Conservation (phyloP, 2,888 invertebrate genomes). For the Nymphalis urticae region DNA sequence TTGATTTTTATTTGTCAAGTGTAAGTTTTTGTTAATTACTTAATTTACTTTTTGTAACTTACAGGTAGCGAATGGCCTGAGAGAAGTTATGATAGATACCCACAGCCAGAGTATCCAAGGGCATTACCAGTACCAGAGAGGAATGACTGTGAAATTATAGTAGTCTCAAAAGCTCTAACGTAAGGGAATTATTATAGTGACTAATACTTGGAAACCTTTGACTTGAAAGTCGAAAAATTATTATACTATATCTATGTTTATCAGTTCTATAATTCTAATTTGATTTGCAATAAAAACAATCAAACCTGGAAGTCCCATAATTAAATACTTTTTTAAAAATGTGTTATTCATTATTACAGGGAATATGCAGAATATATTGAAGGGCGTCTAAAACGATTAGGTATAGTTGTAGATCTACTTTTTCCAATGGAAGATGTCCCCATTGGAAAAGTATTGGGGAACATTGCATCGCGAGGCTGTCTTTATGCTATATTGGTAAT, state of each 20-base stretch:
- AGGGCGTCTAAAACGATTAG: conserved; percentile 87
- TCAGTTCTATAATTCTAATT: too few relatives aligned
- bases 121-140: conserved; percentile 80
- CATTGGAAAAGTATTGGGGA: conserved; percentile 88
- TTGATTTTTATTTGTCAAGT: too few relatives aligned
- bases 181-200: conserved; percentile 73
- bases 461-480: conserved; percentile 93
- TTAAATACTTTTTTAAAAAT: not conserved
- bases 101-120: conserved; percentile 63
- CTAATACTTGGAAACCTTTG: not conserved
- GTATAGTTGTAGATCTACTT: conserved; percentile 91
- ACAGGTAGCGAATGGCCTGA: conserved; percentile 63
- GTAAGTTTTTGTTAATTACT: too few relatives aligned
- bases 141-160: conserved; percentile 96
- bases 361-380: conserved; percentile 95
- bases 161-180: conserved; percentile 90
- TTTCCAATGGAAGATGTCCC: conserved; percentile 95
- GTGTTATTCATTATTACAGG: conserved; percentile 63
- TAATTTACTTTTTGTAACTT: not conserved
- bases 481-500: conserved; percentile 94
- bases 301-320: too few relatives aligned
- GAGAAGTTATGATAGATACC: conserved; percentile 62
- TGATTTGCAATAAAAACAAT: too few relatives aligned
- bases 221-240: not conserved
- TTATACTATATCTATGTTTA: too few relatives aligned